Percentiles rank a stretch among this genome's conserved stretches.
These are phyloP conservation scores for Lytechinus pictus DNA, from an alignment of 35 echinoderm and acorn worm genomes.

Conservation along the genomic window DNA sequence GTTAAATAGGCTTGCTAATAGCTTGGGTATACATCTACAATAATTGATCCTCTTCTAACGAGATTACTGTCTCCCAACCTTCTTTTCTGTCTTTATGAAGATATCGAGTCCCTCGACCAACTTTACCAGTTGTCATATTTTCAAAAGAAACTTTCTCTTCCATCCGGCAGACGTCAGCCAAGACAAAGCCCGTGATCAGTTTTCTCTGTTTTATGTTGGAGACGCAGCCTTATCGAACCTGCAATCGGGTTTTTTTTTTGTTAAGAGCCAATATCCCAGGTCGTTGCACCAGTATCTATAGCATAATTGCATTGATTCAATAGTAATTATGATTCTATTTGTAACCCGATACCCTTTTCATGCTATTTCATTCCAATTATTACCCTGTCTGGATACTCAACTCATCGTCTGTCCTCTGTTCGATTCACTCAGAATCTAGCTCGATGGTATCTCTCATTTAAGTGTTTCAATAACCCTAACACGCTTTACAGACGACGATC, in stretches of 20 bases:
- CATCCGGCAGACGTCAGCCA: background rate
- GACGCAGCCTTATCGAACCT: background rate
- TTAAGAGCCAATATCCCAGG: background rate
- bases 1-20: constrained; percentile 39
- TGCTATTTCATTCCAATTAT: background rate
- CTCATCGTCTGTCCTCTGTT: background rate
- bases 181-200: background rate
- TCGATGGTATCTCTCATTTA: background rate
- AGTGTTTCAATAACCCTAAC: background rate
- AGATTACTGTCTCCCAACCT: background rate
- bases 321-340: constrained; percentile 20
- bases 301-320: constrained; percentile 1
- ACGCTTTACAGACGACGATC: background rate
- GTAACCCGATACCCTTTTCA: constrained; percentile 24
- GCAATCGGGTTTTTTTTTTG: background rate
- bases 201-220: background rate
- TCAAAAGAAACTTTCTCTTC: background rate
- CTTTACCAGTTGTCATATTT: background rate
- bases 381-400: background rate
- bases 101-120: background rate
- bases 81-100: background rate
- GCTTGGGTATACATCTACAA: constrained; percentile 5
- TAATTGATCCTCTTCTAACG: constrained; percentile 30
- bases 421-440: background rate
- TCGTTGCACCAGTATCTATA: background rate